A percentile compares a stretch with the other conserved stretches of the same genome.
Conservation (phyloP, 2,113 vertebrate genomes). For the Nothocercus nigrocapillus region DNA sequence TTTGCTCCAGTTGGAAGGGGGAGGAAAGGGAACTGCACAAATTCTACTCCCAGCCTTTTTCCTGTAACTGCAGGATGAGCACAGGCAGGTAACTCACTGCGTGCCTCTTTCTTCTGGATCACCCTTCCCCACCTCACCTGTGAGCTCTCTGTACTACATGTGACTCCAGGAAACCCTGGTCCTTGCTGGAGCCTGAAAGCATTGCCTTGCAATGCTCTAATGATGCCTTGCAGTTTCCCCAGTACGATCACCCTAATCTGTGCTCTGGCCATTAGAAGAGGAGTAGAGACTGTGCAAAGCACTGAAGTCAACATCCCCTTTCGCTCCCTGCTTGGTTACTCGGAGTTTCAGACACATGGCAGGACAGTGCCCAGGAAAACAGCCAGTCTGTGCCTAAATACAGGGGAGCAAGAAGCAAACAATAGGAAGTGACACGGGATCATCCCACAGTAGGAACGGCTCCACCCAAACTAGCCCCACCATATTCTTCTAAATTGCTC, state of each 20-base stretch:
- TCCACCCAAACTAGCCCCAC: neutral
- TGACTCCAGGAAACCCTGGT: neutral
- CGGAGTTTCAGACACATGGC: neutral
- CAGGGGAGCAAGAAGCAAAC: neutral
- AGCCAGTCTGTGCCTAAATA: fast-evolving
- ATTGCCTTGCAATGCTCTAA: neutral
- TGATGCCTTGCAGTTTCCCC: neutral
- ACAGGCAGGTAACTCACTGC: neutral
- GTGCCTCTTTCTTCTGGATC: neutral
- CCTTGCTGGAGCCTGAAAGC: neutral
- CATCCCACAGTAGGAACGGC: neutral
- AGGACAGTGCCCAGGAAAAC: neutral
- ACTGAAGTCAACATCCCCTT: neutral
- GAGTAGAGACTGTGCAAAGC: neutral
- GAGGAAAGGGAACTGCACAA: neutral
- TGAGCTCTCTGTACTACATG: neutral
- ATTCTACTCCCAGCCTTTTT: neutral
- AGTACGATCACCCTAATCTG: neutral
- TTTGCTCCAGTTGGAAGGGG: neutral
- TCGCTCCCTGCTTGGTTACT: neutral
- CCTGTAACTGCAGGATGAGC: neutral
- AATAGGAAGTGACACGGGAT: neutral
- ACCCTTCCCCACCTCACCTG: neutral
- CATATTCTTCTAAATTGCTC: neutral
- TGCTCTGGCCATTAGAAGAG: neutral